These are phyloP conservation scores for Mergus octosetaceus DNA, from an alignment of 2,797 vertebrate species.

Conservation along the genomic window DNA sequence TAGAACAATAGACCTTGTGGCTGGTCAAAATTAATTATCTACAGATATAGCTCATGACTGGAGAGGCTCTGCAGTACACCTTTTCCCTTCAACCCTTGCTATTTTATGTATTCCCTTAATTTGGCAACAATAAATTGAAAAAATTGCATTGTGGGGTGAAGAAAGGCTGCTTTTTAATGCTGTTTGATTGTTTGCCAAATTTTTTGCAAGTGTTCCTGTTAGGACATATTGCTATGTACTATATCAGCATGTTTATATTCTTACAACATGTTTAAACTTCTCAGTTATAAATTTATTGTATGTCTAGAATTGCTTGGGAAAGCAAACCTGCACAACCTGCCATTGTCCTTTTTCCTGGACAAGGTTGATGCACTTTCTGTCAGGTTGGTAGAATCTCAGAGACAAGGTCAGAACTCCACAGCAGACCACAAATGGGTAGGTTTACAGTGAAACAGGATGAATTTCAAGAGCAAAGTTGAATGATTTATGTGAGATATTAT, in stretches of 20 bases:
- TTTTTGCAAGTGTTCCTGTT: conserved; percentile 50
- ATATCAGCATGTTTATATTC: conserved; percentile 62
- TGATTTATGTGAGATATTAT: conserved; percentile 44
- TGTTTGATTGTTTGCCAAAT: conserved; percentile 38
- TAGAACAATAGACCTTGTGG: neutral
- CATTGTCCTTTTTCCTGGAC: conserved; percentile 36
- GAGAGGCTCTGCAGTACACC: neutral
- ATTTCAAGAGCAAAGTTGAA: conserved; percentile 48
- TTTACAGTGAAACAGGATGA: conserved; percentile 49
- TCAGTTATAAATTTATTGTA: conserved; percentile 37
- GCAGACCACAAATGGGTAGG: conserved; percentile 10
- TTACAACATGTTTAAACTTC: conserved; percentile 53
- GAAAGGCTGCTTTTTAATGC: conserved; percentile 20
- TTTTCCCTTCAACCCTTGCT: neutral
- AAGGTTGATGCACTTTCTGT: conserved; percentile 57
- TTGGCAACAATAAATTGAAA: conserved; percentile 8
- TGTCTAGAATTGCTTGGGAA: conserved; percentile 45
- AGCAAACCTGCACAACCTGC: conserved; percentile 63
- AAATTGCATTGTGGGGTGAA: neutral
- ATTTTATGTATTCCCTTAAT: neutral
- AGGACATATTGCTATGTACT: conserved; percentile 29
- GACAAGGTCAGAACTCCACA: conserved; percentile 17
- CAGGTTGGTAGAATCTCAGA: conserved; percentile 48
- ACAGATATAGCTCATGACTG: neutral
- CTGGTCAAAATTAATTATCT: conserved; percentile 1